These are phyloP conservation scores for Micropterix aruncella DNA, from an alignment of 2,888 invertebrate genomes.

Conservation along the genomic window DNA sequence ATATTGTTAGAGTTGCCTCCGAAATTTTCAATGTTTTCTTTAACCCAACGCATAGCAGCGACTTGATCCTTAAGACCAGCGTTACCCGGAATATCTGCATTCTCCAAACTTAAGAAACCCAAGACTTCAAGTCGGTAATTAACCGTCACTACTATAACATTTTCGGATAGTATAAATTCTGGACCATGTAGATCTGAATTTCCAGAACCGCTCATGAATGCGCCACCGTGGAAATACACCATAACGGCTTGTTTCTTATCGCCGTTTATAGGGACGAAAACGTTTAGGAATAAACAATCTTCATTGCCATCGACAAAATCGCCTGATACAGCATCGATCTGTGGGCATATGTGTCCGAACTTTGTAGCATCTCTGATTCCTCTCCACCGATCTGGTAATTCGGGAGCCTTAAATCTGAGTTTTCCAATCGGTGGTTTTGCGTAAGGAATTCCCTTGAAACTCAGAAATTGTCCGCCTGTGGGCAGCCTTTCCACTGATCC, in stretches of 20 bases:
- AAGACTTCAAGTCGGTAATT: slow-evolving; percentile 36
- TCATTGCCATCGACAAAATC: slow-evolving; percentile 27
- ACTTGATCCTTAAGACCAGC: slow-evolving; percentile 36
- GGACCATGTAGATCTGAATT: slow-evolving; percentile 34
- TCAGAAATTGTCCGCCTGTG: background rate
- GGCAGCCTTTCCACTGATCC: background rate
- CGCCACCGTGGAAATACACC: slow-evolving; percentile 38
- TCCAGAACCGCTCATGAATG: slow-evolving; percentile 35
- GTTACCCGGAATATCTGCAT: slow-evolving; percentile 32
- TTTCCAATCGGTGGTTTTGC: background rate
- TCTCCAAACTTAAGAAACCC: slow-evolving; percentile 32
- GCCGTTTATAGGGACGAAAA: slow-evolving; percentile 24
- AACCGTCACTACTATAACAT: slow-evolving; percentile 30
- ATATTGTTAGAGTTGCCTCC: slow-evolving; percentile 29
- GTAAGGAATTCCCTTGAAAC: background rate
- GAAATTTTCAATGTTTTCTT: slow-evolving; percentile 26
- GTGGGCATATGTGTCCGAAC: slow-evolving; percentile 32
- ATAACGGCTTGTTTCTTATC: slow-evolving; percentile 22
- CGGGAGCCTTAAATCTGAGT: slow-evolving; percentile 20
- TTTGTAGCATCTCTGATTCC: slow-evolving; percentile 25
- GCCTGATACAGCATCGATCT: slow-evolving; percentile 23
- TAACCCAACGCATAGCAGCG: slow-evolving; percentile 34
- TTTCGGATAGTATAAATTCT: slow-evolving; percentile 29
- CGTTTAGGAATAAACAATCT: slow-evolving; percentile 56
- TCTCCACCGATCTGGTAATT: slow-evolving; percentile 26